Conservation (phyloP, 2,113 vertebrate genomes). For the Oreochromis aureus region DNA sequence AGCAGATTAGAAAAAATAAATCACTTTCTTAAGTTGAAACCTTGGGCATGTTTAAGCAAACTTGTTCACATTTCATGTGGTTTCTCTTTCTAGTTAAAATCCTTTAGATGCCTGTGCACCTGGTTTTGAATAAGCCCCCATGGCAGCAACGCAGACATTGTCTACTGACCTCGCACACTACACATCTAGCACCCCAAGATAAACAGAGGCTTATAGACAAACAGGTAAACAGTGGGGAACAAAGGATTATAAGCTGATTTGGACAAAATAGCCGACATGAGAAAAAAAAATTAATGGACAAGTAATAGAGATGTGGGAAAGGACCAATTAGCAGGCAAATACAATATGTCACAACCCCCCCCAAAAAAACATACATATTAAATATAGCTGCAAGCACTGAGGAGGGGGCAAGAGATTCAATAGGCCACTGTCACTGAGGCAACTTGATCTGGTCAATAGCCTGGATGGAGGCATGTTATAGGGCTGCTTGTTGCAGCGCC, state of each 20-base stretch:
- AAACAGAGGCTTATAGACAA: constrained; percentile 6
- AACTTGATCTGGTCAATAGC: neutral
- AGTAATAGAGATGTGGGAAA: neutral
- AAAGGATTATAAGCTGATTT: neutral
- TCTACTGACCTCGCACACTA: constrained; percentile 31
- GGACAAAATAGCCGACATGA: neutral
- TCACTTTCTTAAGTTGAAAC: constrained; percentile 28
- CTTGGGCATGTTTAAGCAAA: neutral
- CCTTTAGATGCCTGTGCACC: constrained; percentile 61
- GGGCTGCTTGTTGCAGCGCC: neutral
- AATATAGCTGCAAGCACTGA: neutral
- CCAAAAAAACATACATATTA: neutral
- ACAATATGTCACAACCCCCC: neutral
- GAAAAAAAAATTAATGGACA: neutral
- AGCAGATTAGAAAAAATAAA: constrained; percentile 38
- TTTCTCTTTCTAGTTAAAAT: constrained; percentile 57
- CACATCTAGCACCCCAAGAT: constrained; percentile 35
- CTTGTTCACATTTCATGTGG: constrained; percentile 62
- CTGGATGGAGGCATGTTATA: neutral
- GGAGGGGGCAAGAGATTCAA: neutral
- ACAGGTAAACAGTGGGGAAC: neutral
- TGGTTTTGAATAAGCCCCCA: constrained; percentile 58
- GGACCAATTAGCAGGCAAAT: neutral
- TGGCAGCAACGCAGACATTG: constrained; percentile 35
- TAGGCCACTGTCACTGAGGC: neutral